Evolutionary conservation across 2,797 vertebrate genomes (phyloP).

Genomic region (Eulemur coronatus): DNA sequence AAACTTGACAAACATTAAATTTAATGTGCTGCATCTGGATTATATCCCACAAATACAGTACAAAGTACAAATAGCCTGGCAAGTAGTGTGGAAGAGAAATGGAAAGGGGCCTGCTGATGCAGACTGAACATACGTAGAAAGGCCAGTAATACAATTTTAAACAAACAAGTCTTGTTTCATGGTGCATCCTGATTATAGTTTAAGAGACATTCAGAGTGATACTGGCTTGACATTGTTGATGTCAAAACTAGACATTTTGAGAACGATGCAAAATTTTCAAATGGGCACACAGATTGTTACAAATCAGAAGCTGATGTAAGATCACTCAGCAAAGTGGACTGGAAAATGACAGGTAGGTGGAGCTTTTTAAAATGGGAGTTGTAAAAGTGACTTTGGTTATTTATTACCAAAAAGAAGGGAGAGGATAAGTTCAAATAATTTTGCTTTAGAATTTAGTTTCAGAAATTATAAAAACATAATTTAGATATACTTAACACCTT

Average conservation of each 20-base stretch:
- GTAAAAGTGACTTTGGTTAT: background rate
- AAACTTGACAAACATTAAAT: background rate
- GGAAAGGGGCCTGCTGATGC: background rate
- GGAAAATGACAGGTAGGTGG: background rate
- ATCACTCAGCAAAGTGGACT: background rate
- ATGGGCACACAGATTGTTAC: background rate
- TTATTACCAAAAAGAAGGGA: background rate
- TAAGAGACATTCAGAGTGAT: background rate
- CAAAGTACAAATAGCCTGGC: background rate
- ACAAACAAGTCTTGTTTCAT: background rate
- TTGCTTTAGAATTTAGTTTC: constrained; percentile 33
- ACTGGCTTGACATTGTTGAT: background rate
- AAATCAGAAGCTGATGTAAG: background rate
- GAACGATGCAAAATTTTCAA: background rate
- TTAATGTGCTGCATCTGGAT: background rate
- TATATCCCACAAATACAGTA: background rate
- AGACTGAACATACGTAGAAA: background rate
- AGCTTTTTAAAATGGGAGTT: background rate
- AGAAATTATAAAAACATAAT: background rate
- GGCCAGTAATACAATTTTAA: background rate
- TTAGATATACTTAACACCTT: background rate
- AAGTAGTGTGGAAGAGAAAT: background rate
- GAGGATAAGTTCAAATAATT: background rate
- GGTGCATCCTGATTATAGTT: background rate
- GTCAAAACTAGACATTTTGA: constrained; percentile 17